Conservation (phyloP, 2,888 invertebrate species). For the Pandemis corylana region DNA sequence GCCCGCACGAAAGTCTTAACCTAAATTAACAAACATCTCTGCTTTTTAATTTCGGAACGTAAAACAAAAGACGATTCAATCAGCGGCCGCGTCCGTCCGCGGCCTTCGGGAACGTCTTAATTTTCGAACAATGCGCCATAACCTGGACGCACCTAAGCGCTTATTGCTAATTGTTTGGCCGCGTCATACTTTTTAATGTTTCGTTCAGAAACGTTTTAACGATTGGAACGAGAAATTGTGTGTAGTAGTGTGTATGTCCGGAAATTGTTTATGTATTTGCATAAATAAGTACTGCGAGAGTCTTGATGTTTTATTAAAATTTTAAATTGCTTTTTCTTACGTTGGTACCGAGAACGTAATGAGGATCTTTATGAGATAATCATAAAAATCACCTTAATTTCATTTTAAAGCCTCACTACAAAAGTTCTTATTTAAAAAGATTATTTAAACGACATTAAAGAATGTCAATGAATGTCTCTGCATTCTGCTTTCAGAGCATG, state of each 20-base stretch:
- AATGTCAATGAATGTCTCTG: too few relatives aligned
- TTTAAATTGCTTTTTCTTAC: neutral
- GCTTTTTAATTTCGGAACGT: constrained; percentile 1
- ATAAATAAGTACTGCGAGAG: constrained; percentile 46
- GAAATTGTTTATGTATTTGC: constrained; percentile 50
- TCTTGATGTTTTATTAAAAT: constrained; percentile 21
- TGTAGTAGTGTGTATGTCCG: constrained; percentile 20
- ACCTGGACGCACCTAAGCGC: constrained; percentile 15
- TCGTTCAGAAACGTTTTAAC: constrained; percentile 21
- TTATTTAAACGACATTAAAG: too few relatives aligned
- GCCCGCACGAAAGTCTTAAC: neutral
- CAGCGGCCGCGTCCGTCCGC: constrained; percentile 1
- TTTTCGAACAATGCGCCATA: constrained; percentile 21
- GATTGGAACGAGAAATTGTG: constrained; percentile 31
- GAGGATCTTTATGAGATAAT: neutral
- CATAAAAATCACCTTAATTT: neutral
- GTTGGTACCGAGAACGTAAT: neutral
- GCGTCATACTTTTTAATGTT: constrained; percentile 10
- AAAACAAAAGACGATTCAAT: constrained; percentile 12
- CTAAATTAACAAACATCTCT: constrained; percentile 5
- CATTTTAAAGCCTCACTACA: too few relatives aligned
- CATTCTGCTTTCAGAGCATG: too few relatives aligned
- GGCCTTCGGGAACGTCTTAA: constrained; percentile 21
- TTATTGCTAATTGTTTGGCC: constrained; percentile 18
- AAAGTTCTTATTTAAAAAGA: too few relatives aligned